Conservation (phyloP, 2,888 invertebrate genomes). For the Notodonta ziczac region DNA sequence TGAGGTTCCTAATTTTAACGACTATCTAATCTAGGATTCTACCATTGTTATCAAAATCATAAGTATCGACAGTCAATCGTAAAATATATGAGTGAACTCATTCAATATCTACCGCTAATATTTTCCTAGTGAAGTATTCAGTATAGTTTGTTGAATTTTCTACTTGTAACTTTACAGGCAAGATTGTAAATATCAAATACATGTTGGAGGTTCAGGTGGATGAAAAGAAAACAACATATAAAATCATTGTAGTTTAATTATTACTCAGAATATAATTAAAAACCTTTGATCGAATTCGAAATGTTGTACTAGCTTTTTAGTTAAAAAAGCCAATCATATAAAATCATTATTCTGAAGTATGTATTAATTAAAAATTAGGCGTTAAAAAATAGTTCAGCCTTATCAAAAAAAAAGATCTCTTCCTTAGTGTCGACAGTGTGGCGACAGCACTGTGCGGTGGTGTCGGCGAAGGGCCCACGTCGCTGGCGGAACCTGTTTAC, state of each 20-base stretch:
- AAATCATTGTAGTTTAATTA: conserved; percentile 77
- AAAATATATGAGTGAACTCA: no score
- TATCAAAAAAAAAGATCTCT: conserved; percentile 81
- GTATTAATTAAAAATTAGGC: conserved; percentile 79
- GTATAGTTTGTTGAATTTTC: no score
- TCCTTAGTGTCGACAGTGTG: conserved; percentile 72
- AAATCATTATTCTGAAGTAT: conserved; percentile 74
- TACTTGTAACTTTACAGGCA: no score
- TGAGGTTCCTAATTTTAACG: no score
- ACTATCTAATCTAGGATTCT: no score
- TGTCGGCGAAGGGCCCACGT: conserved; percentile 70
- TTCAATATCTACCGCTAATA: no score
- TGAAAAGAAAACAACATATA: conserved; percentile 59
- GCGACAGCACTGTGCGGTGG: conserved; percentile 66
- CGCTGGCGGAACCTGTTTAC: conserved; percentile 67
- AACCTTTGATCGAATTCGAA: conserved; percentile 78
- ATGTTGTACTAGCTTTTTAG: conserved; percentile 78
- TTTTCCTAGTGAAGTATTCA: no score
- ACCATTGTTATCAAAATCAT: no score
- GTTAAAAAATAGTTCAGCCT: conserved; percentile 81
- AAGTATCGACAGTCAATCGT: no score
- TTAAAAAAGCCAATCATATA: conserved; percentile 65
- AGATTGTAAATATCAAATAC: no score
- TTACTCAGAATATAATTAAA: conserved; percentile 71
- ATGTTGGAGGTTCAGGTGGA: background rate